Base-by-base conservation (phyloP, 2,888 invertebrate species). In the Suillia variegata region DNA sequence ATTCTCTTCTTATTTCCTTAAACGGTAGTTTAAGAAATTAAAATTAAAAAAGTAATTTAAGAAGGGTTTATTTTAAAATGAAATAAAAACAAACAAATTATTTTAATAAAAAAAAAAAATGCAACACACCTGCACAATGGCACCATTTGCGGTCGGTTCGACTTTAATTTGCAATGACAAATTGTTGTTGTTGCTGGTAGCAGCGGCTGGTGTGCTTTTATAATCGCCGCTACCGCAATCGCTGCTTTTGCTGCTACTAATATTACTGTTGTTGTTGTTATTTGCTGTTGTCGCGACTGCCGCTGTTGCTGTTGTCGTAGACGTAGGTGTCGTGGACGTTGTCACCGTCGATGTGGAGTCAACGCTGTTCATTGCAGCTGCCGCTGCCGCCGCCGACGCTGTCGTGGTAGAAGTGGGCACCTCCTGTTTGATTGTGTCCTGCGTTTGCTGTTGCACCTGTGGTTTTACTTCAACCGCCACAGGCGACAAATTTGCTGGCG, bases 351-450 rank as follows among this genome's bases (percentile, higher is more conserved):
- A 15, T 24, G 21, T 2, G 59, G 62, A 58, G 21, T 62, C 61
- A 18, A 56, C 62, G 10, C 48, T 26, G 21, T 49, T 58, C 17
- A 54, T 15, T 18, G 45, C 38, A n/a, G n/a, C n/a, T n/a, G n/a
- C n/a, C n/a, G n/a, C n/a, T n/a, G n/a, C n/a, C n/a, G n/a, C n/a
- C 10, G 62, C 64, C 0, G 65, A 62, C 5, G 71, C 68, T 26
- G 68, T 50, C 13, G 70, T 74, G 22, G 74, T 71, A 21, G 75
- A 69, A 1, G 76, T 75, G 31, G 75, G 62, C 3, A 69, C 83
- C 62, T 81, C 81, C 18, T 70, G 69, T 62, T 75, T 72, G 24
- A 66, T 56, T n/a, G 73, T 64, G 62, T 62, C 75, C 69, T 22
- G 58, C 77, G 58, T 67, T n/a, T n/a, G n/a, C 71, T 54, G 75